Base-by-base conservation (phyloP, 1,140 invertebrate genomes). In the Lasioglossum albipes region DNA sequence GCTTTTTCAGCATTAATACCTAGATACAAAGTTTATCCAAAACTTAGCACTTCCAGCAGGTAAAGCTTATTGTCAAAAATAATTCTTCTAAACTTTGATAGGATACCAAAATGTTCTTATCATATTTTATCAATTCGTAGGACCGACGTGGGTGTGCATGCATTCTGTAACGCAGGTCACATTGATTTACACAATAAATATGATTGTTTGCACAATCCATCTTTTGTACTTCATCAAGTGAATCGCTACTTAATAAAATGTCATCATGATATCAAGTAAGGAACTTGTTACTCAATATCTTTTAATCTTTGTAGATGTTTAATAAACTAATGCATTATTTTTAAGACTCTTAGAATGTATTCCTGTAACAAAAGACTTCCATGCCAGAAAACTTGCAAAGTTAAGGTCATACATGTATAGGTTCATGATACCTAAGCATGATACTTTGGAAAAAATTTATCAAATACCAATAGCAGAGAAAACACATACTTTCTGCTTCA, bases 61-160 rank as follows among this genome's bases (percentile, higher is more conserved):
- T 96, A 92, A 54, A 59, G 70, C 18, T 18, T n/a, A 36, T 49
- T 36, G 16, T 22, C 70, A 18, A 62, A 31, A 59, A 65, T 10
- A 7, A 13, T 52, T 61, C 41, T 85, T 75, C 75, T 73, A 52
- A 80, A 66, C 22, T 68, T 73, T 64, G 67, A 0, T 52, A 0
- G 72, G 20, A 36, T 61, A 65, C 0, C 66, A 31, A 69, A 67
- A 77, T 68, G 68, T 31, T 73, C 42, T 36, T 36, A 10, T 70
- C 70, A 86, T 81, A 36, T 36, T 36, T 36, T 31, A 67, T 65
- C 89, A 73, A 87, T 88, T 66, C 91, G 81, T 86, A 96, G 96
- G 85, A 97, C 96, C 91, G 96, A 97, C 94, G 91, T 94, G 13
- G 96, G 96, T 75, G 96, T 97, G 7, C 96, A 96, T 92, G 96